Evolutionary conservation across 2,113 vertebrate species (phyloP).

Genomic region (Megaceryle torquata): DNA sequence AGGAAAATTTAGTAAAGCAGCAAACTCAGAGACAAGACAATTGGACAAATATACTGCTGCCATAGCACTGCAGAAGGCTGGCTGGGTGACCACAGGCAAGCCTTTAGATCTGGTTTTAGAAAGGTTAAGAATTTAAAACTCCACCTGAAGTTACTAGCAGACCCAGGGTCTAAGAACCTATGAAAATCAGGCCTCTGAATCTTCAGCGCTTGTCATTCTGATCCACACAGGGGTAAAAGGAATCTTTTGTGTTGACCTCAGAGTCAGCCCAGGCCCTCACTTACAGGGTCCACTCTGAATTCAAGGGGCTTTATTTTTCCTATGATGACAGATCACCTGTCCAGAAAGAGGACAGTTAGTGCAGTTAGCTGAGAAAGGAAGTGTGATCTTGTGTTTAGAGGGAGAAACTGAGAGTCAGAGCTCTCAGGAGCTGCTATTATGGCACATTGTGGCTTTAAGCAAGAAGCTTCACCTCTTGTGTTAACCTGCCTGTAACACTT

Average conservation of each 20-base stretch:
- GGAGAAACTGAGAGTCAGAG: not conserved
- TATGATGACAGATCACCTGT: not conserved
- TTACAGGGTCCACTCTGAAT: not conserved
- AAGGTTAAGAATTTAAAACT: not conserved
- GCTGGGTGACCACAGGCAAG: not conserved
- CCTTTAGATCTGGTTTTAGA: not conserved
- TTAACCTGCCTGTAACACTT: not conserved
- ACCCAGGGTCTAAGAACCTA: not conserved
- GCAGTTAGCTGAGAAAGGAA: not conserved
- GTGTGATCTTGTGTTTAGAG: not conserved
- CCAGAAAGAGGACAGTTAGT: not conserved
- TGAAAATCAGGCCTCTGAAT: constrained; percentile 5
- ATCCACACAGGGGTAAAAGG: not conserved
- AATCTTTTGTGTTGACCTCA: not conserved
- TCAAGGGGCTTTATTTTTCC: not conserved
- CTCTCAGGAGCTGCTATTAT: not conserved
- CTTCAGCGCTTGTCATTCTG: not conserved
- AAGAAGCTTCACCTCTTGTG: not conserved
- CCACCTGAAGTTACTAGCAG: not conserved
- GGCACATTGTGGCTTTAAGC: not conserved
- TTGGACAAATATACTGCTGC: constrained; percentile 24
- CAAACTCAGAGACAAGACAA: not conserved
- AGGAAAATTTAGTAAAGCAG: constrained; percentile 41
- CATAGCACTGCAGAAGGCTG: not conserved
- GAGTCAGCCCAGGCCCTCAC: not conserved